A percentile compares a stretch with the other conserved stretches of the same genome.
Conservation (phyloP, 2,113 vertebrate genomes). For the Sinocyclocheilus grahami region DNA sequence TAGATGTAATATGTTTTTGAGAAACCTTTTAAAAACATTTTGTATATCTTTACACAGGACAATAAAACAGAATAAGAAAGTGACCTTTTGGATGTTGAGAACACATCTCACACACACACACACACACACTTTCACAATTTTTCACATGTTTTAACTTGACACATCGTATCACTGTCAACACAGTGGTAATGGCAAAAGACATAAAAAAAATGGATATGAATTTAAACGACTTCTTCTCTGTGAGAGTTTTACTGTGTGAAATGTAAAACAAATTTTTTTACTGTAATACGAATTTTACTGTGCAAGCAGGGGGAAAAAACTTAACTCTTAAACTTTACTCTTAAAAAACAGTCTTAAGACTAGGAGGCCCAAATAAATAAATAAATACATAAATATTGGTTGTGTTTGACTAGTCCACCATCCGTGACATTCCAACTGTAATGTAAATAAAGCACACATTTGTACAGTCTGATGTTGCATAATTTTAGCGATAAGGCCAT, state of each 20-base stretch:
- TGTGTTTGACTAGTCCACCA: neutral
- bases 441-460: neutral
- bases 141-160: no score
- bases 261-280: no score
- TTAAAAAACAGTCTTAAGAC: no score
- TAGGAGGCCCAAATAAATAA: neutral
- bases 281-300: neutral
- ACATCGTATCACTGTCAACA: no score
- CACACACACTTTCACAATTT: no score
- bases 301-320: neutral
- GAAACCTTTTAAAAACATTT: neutral
- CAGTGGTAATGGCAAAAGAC: no score
- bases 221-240: neutral
- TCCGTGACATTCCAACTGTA: neutral
- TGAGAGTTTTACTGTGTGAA: neutral
- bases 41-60: neutral
- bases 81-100: neutral
- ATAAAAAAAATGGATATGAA: neutral
- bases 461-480: neutral
- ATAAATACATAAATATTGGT: neutral
- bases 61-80: neutral
- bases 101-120: neutral
- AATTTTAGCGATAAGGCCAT: neutral
- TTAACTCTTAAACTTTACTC: no score
- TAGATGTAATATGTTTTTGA: conserved; percentile 9